phyloP scores from a whole-genome alignment of 2,113 vertebrate genomes.

The Podarcis raffonei region DNA sequence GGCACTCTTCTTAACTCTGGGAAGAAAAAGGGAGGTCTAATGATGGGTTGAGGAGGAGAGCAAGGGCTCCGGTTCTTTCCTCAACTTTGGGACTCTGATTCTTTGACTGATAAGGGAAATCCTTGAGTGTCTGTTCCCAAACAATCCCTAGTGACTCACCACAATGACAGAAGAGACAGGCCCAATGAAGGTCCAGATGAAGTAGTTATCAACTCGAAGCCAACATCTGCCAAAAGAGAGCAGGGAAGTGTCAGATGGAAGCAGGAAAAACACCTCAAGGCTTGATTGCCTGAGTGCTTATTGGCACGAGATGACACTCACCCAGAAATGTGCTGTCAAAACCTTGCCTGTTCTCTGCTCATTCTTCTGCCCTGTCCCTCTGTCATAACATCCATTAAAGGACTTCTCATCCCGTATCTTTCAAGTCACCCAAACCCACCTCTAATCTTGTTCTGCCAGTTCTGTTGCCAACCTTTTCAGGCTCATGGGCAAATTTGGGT shows the following conservation, averaged over 20 bases:
- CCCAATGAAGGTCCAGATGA: constrained; percentile 96
- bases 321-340: not conserved
- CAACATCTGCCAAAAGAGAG: constrained; percentile 82
- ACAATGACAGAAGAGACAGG: constrained; percentile 92
- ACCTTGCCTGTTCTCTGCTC: too few relatives aligned
- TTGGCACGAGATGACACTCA: not conserved
- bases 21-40: not conserved
- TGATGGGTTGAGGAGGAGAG: not conserved
- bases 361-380: not conserved
- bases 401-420: not conserved
- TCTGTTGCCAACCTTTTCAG: constrained; percentile 71
- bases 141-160: constrained; percentile 75
- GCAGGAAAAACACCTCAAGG: not conserved
- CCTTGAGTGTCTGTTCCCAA: not conserved
- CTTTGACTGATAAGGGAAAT: not conserved
- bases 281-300: not conserved
- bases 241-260: not conserved
- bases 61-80: not conserved
- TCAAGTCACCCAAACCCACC: not conserved
- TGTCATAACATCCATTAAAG: not conserved
- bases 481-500: too few relatives aligned
- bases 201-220: constrained; percentile 93
- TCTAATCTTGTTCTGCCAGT: constrained; percentile 85
- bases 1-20: not conserved
- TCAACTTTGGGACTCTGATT: not conserved